Evolutionary conservation across 2,113 vertebrate genomes (phyloP).

Genomic region (Pseudonaja textilis): DNA sequence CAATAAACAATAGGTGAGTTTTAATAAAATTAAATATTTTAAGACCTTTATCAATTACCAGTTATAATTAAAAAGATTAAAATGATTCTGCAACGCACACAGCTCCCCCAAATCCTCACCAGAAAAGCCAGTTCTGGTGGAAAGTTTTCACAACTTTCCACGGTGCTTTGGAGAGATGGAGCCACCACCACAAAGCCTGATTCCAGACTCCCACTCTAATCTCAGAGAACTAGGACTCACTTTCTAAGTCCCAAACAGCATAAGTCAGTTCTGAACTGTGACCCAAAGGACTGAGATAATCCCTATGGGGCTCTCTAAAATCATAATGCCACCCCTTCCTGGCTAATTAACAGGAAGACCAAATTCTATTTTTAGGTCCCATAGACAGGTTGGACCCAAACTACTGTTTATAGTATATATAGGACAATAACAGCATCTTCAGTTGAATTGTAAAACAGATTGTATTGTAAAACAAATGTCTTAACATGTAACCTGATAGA

Average conservation of each 20-base stretch:
- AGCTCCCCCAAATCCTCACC: not conserved
- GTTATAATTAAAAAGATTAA: not conserved
- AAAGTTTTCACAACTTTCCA: not conserved
- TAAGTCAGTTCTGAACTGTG: too few species aligned
- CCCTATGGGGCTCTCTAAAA: too few species aligned
- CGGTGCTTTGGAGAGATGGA: not conserved
- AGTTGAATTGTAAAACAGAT: not conserved
- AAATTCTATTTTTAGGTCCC: not conserved
- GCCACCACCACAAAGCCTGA: not conserved
- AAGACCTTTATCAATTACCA: not conserved
- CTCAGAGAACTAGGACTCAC: not conserved
- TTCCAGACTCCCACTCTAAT: not conserved
- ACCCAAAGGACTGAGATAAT: too few species aligned
- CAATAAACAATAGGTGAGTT: not conserved
- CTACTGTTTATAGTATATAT: not conserved
- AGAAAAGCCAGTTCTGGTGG: not conserved
- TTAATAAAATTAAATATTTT: not conserved
- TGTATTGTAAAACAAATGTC: not conserved
- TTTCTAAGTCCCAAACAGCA: too few species aligned
- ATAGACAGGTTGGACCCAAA: not conserved
- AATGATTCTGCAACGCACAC: not conserved
- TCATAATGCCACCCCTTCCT: not conserved
- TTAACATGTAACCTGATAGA: not conserved
- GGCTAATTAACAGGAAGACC: not conserved
- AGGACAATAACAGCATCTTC: not conserved